Percentiles rank a stretch among this genome's conserved stretches.
Conservation (phyloP, 2,113 vertebrate species). For the Zosterops lateralis region DNA sequence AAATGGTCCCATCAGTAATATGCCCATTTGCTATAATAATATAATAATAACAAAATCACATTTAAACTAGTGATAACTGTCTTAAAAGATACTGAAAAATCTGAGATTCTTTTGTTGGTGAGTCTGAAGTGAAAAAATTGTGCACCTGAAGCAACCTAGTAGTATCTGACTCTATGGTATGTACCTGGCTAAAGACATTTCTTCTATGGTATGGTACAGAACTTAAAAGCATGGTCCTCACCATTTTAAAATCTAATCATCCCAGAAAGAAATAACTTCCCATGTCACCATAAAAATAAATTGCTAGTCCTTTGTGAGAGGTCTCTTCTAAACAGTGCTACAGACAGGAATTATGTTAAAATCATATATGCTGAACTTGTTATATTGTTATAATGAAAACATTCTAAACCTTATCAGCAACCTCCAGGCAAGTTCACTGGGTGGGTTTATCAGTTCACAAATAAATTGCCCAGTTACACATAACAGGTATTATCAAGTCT, state of each 20-base stretch:
- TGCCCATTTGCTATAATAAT: neutral
- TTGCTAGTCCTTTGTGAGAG: neutral
- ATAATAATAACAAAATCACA: neutral
- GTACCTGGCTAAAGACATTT: neutral
- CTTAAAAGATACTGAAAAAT: neutral
- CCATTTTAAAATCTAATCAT: neutral
- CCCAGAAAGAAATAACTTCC: neutral
- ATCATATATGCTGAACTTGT: neutral
- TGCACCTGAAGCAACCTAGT: neutral
- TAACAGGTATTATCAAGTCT: neutral
- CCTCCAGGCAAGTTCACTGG: neutral
- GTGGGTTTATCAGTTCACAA: neutral
- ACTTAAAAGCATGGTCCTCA: neutral
- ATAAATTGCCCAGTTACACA: neutral
- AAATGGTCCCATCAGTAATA: neutral
- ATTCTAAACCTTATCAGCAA: neutral
- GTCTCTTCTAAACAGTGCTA: neutral
- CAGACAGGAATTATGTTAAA: neutral
- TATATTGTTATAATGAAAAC: neutral
- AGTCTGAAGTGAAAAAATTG: neutral
- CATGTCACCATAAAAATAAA: neutral
- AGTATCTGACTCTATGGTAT: neutral
- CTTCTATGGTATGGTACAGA: neutral
- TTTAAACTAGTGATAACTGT: neutral
- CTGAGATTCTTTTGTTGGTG: neutral